Base-by-base conservation (phyloP, 2,797 vertebrate genomes). In the Danio jaintianensis region DNA sequence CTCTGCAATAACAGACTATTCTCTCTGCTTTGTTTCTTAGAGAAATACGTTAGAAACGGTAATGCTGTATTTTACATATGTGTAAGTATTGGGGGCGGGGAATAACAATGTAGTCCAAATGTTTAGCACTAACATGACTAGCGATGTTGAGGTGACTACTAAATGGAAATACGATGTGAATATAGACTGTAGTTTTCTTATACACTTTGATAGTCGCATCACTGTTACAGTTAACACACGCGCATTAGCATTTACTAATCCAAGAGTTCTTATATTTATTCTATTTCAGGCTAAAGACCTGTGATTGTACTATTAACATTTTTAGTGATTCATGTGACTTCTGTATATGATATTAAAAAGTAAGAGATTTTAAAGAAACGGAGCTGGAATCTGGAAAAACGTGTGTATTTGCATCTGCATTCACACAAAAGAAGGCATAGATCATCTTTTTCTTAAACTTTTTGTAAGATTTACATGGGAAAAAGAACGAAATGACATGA, bases 1-100 rank as follows among this genome's bases (percentile, higher is more conserved):
- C 63, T 80, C 62, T 80, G 85, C 83, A 86, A 84, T 84, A 84
- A 86, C 50, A 45, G 68, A 83, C 84, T 62, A 9, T 20, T 29
- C 5, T 61, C 68, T 76, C n/a, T 47, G 52, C 48, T 42, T 68
- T 77, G 55, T 29, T 13, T 61, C 22, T 67, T 29, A 29, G 56
- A 52, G 29, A 36, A 36, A 76, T 48, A 11, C 1, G 16, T 78
- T 40, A 42, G 42, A 42, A 22, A 43, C n/a, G n/a, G n/a, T 12
- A 64, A 16, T 38, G 45, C 29, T 53, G 74, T 66, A 63, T 15
- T 62, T 62, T 75, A 52, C 48, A 52, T 50, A 50, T 52, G 48
- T 52, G 8, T 52, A 52, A 5, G 10, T 52, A 52, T 52, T 52
- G 12, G 8, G 4, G 15, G 10, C 3, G 48, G 4, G 12, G 12